These are phyloP conservation scores for Plectrocnemia conspersa DNA, from an alignment of 1,140 invertebrate species.

Conservation along the genomic window DNA sequence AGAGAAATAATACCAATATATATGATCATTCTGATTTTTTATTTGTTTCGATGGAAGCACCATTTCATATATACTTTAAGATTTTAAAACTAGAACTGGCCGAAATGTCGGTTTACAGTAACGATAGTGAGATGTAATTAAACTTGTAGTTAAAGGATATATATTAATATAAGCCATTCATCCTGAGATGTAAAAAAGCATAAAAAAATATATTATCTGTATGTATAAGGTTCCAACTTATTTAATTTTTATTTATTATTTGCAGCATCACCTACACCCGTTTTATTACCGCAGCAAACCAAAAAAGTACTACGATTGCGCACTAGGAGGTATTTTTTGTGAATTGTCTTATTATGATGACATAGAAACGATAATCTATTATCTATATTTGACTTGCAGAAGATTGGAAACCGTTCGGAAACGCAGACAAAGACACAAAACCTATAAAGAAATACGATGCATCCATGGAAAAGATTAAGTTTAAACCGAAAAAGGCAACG, in stretches of 20 bases:
- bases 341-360: not conserved
- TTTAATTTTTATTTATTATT: slow-evolving; percentile 12
- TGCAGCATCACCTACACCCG: slow-evolving; percentile 32
- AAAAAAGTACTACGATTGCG: slow-evolving; percentile 26
- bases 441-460: slow-evolving; percentile 21
- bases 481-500: not conserved
- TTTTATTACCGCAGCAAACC: slow-evolving; percentile 28
- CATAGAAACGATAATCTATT: not conserved
- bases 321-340: slow-evolving; percentile 20
- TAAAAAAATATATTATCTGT: too few relatives aligned
- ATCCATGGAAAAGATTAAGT: not conserved
- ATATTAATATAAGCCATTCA: too few relatives aligned
- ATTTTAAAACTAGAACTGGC: too few relatives aligned
- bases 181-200: too few relatives aligned
- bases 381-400: not conserved
- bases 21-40: too few relatives aligned
- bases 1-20: too few relatives aligned
- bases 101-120: too few relatives aligned
- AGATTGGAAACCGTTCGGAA: not conserved
- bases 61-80: too few relatives aligned
- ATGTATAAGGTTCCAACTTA: not conserved
- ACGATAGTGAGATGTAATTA: too few relatives aligned
- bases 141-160: too few relatives aligned
- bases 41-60: too few relatives aligned
- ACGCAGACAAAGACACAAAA: slow-evolving; percentile 14